Percentiles rank a stretch among this genome's conserved stretches.
phyloP scores from a whole-genome alignment of 2,888 invertebrate species.

The Hemithea aestivaria region DNA sequence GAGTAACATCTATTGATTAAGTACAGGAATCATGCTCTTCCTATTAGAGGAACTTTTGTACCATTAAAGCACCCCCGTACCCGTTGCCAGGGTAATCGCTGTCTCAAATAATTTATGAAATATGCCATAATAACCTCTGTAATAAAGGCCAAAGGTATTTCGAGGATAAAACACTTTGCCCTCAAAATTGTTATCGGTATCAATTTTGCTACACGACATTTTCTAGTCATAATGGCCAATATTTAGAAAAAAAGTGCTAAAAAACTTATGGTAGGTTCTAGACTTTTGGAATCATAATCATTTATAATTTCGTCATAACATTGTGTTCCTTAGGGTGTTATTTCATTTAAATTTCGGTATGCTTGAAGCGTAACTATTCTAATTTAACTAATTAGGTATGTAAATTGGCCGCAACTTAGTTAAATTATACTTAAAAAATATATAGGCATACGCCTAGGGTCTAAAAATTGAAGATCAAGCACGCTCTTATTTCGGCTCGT shows the following conservation, averaged over 20 bases:
- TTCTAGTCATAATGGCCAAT: constrained; percentile 10
- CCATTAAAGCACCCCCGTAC: constrained; percentile 42
- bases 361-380: no score
- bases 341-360: no score
- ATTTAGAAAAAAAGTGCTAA: constrained; percentile 5
- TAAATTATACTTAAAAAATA: no score
- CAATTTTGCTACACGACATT: constrained; percentile 22
- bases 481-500: no score
- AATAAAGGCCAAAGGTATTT: constrained; percentile 54
- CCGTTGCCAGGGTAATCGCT: constrained; percentile 52
- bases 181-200: constrained; percentile 53
- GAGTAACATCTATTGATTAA: constrained; percentile 22
- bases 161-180: constrained; percentile 53
- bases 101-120: constrained; percentile 69
- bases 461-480: no score
- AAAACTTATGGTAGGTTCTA: constrained; percentile 2
- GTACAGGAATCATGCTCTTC: constrained; percentile 19
- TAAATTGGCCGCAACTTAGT: no score
- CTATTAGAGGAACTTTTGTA: constrained; percentile 29
- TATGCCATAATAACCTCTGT: constrained; percentile 67
- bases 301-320: no score
- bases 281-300: no score
- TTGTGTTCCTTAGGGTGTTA: no score
- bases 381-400: no score
- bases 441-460: no score